phyloP scores from a whole-genome alignment of 2,888 invertebrate genomes.

The Synergus itoensis region DNA sequence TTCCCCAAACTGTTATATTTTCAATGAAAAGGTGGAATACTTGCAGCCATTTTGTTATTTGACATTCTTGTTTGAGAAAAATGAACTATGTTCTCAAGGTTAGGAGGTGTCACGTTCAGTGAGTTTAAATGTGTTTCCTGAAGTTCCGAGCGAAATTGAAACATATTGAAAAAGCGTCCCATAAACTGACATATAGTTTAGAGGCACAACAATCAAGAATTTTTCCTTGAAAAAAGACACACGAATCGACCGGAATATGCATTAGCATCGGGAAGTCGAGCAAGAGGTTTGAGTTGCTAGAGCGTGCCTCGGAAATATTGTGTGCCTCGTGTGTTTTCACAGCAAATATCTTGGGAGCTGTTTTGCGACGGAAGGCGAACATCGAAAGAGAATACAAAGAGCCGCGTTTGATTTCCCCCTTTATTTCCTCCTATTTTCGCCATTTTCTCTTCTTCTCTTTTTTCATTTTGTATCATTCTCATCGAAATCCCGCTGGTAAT shows the following conservation, averaged over 20 bases:
- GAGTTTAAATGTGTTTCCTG: no score
- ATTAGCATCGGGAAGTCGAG: constrained; percentile 1
- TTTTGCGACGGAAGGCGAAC: constrained; percentile 31
- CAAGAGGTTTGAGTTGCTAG: constrained; percentile 24
- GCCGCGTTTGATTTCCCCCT: constrained; percentile 57
- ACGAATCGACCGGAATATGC: constrained; percentile 24
- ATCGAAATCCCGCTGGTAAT: background rate
- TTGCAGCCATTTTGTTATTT: no score
- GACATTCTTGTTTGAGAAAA: no score
- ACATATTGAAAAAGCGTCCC: no score
- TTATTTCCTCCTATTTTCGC: background rate
- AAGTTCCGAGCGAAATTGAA: no score
- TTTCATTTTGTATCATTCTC: constrained; percentile 19
- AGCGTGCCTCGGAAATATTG: constrained; percentile 31
- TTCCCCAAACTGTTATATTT: no score
- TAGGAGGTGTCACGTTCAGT: no score
- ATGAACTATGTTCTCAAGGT: no score
- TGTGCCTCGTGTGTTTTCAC: constrained; percentile 33
- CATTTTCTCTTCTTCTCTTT: background rate
- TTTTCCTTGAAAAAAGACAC: background rate
- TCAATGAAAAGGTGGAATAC: no score
- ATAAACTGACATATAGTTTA: no score
- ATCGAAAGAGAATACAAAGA: constrained; percentile 51
- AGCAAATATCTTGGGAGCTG: constrained; percentile 41
- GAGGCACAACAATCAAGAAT: no score